These are phyloP conservation scores for Aphodius sticticus DNA, from an alignment of 2,888 invertebrate genomes.

Conservation along the genomic window DNA sequence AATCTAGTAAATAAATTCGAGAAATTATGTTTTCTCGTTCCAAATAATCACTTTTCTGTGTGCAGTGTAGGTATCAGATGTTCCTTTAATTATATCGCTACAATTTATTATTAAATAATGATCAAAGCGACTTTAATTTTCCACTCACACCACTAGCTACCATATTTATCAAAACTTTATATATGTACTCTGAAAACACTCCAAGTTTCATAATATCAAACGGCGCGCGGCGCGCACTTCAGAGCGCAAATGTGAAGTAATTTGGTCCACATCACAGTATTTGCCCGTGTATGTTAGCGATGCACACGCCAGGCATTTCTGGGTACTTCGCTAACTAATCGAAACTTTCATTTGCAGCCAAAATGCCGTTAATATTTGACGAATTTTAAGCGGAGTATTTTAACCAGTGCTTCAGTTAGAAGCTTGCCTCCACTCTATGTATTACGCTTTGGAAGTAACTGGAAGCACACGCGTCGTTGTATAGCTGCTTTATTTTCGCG, in stretches of 20 bases:
- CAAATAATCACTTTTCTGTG: no score
- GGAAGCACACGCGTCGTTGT: no score
- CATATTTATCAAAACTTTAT: neutral
- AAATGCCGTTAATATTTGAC: neutral
- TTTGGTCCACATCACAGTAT: neutral
- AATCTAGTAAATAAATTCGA: no score
- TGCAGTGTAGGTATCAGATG: no score
- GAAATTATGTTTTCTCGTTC: no score
- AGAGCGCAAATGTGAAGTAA: neutral
- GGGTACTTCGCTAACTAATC: neutral
- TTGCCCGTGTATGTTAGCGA: slow-evolving; percentile 7
- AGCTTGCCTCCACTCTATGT: neutral
- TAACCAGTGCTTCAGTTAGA: neutral
- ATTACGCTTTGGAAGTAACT: no score
- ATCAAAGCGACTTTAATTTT: neutral
- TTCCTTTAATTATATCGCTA: no score
- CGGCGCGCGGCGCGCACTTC: neutral
- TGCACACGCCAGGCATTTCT: neutral
- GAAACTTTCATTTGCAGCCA: slow-evolving; percentile 21
- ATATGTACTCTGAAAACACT: neutral
- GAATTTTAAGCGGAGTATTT: slow-evolving; percentile 21
- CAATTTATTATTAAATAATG: neutral
- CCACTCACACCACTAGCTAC: neutral
- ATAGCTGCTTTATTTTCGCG: no score
- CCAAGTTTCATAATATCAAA: neutral